Conservation (phyloP, 2,113 vertebrate genomes). For the Gallinago undulata region DNA sequence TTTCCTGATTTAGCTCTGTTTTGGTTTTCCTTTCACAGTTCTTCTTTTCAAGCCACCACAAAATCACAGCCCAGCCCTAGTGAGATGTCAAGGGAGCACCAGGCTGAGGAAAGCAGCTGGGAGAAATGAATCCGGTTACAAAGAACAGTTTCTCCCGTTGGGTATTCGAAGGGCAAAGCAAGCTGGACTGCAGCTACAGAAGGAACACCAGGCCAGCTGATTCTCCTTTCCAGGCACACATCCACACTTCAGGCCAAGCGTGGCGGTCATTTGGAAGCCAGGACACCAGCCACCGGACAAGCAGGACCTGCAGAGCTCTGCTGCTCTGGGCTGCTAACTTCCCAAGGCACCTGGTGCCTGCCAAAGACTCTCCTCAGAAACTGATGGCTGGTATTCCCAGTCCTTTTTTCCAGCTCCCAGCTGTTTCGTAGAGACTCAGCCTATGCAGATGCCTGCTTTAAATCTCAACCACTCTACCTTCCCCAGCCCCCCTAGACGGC, state of each 20-base stretch:
- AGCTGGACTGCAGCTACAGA: not conserved
- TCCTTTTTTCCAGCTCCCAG: not conserved
- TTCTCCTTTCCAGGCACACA: not conserved
- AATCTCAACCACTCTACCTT: not conserved
- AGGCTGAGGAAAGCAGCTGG: not conserved
- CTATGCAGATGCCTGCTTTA: not conserved
- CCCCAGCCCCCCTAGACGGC: not conserved
- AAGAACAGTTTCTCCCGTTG: not conserved
- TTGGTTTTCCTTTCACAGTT: not conserved
- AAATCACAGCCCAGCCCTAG: conserved; percentile 14
- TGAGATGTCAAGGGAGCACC: not conserved
- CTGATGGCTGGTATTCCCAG: rapidly evolving
- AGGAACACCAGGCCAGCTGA: not conserved
- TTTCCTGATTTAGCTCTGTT: not conserved
- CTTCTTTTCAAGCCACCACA: not conserved
- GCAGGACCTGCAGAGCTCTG: not conserved
- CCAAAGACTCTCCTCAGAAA: not conserved
- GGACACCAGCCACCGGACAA: not conserved
- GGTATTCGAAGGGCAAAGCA: not conserved
- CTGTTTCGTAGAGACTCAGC: not conserved
- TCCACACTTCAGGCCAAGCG: not conserved
- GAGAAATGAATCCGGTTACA: not conserved
- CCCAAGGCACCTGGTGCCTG: not conserved
- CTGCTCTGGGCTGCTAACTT: not conserved
- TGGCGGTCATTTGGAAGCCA: not conserved